Base-by-base conservation (phyloP, 1,140 invertebrate genomes). In the Arctopsyche grandis region DNA sequence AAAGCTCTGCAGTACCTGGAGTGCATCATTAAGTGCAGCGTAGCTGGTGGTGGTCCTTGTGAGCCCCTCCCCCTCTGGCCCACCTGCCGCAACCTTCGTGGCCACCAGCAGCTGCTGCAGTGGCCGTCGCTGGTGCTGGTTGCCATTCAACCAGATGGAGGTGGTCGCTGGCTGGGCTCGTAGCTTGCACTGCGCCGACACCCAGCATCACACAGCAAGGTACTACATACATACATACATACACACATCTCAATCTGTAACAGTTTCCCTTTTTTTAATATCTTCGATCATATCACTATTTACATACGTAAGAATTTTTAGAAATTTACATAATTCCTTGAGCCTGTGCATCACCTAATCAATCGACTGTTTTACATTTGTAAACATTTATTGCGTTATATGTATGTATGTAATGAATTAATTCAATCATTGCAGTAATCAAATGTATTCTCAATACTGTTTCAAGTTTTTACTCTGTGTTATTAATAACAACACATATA, bases 81-180 rank as follows among this genome's bases (percentile, higher is more conserved):
- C 63, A 22, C 19, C 63, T 19, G 63, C 63, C 12, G 21, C 63
- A 66, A 66, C 63, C 63, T 66, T 66, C 63, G 63, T 26, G 10
- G 14, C 14, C 22, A 29, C 5, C 9, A 26, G 22, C 21, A 66
- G 24, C 63, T 12, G 21, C 21, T 12, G 63, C 9, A 52, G 48
- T 16, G 16, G 48, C 48, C 10, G 48, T 52, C 48, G n/a, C 21
- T 26, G n/a, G n/a, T 60, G 21, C 10, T 9, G 21, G 21, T 22
- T 26, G 63, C 14, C 21, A 9, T 21, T 60, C 14, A 66, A 66
- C 21, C 63, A 66, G 63, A 66, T 66, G 63, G 63, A 66, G 63
- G 63, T 66, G 63, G 63, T 66, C 63, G 63, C 22, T 66, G 63
- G 63, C 63, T 66, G 63, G 63, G 63, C 63, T 29, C 19, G 63